Evolutionary conservation across 2,797 vertebrate species (phyloP).

Genomic region (Dromococcyx pavoninus): DNA sequence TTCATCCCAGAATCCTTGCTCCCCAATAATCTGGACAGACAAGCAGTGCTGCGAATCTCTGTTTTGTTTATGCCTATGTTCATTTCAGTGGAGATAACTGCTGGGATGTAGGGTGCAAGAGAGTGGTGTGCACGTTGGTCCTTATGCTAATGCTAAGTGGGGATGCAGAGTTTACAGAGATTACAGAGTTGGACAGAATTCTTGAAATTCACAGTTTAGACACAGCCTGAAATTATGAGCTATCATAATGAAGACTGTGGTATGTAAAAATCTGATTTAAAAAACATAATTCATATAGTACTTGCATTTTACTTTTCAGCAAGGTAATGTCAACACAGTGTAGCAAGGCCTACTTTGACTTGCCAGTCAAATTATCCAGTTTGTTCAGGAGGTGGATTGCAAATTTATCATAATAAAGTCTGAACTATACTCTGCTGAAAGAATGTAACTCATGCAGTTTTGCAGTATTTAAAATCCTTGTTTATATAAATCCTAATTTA

Average conservation of each 20-base stretch:
- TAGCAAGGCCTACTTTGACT: not conserved
- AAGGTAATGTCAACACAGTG: not conserved
- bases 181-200: not conserved
- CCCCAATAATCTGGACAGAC: not conserved
- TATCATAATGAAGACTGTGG: not conserved
- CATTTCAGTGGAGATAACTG: not conserved
- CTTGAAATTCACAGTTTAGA: not conserved
- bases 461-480: not conserved
- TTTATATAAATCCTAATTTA: not conserved
- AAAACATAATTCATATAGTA: not conserved
- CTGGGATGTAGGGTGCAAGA: not conserved
- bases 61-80: not conserved
- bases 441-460: not conserved
- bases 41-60: not conserved
- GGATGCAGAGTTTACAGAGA: not conserved
- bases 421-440: not conserved
- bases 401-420: not conserved
- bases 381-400: not conserved
- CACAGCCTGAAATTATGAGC: not conserved
- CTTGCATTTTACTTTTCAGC: not conserved
- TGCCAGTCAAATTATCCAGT: not conserved
- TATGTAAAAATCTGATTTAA: not conserved
- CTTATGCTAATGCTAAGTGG: not conserved
- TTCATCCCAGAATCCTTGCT: not conserved
- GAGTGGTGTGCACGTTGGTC: not conserved